These are phyloP conservation scores for Nyctalus aviator DNA, from an alignment of 2,797 vertebrate species.

Conservation along the genomic window DNA sequence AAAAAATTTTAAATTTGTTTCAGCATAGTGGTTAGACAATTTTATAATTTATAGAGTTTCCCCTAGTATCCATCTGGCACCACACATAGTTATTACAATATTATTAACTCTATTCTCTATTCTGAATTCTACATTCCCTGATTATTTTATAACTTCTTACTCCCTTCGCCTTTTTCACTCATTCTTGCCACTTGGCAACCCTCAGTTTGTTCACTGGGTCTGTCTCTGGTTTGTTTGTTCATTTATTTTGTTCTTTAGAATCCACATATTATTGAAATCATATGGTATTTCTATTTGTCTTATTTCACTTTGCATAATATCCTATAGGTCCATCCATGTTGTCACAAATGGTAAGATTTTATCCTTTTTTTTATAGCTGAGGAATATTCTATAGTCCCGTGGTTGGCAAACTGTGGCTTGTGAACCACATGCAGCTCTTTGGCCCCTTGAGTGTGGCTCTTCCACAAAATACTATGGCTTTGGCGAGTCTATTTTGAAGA, in stretches of 20 bases:
- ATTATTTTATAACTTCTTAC: neutral
- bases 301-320: neutral
- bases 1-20: neutral
- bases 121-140: no score
- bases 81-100: neutral
- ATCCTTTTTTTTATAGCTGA: neutral
- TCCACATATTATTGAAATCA: neutral
- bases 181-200: neutral
- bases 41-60: neutral
- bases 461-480: no score
- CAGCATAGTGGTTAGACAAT: neutral
- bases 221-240: neutral
- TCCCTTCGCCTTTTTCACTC: neutral
- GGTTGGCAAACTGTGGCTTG: no score
- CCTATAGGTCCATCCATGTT: neutral
- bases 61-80: neutral
- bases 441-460: no score
- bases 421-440: no score
- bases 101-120: neutral
- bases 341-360: neutral
- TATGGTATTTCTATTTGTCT: neutral
- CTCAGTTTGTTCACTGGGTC: neutral
- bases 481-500: no score
- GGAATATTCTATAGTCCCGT: neutral
- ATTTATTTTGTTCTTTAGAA: neutral